These are phyloP conservation scores for Oscheius sp. DNA, from an alignment of 2,888 invertebrate genomes.

Conservation along the genomic window DNA sequence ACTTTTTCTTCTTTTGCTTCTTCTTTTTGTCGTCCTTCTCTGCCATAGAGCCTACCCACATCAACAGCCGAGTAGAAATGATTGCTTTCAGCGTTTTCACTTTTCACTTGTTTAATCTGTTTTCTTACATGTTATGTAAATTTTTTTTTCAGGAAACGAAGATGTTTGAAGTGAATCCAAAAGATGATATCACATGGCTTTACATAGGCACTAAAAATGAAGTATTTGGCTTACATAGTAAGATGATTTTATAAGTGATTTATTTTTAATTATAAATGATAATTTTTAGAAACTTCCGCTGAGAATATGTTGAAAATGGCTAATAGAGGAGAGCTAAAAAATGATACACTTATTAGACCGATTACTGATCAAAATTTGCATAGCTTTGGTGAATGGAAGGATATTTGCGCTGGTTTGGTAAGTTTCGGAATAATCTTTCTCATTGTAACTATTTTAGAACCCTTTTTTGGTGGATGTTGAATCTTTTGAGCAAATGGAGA, in stretches of 20 bases:
- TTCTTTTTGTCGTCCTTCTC: background rate
- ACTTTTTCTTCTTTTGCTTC: background rate
- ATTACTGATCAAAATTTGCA: background rate
- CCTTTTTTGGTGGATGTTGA: background rate
- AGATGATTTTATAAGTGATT: background rate
- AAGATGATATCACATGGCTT: background rate
- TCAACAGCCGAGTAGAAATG: background rate
- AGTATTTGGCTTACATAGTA: conserved; percentile 5
- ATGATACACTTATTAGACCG: conserved; percentile 5
- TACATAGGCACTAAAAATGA: background rate
- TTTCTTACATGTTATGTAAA: too few relatives aligned
- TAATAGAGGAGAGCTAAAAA: background rate
- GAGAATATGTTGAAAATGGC: background rate
- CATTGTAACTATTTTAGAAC: background rate
- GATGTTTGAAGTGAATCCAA: background rate
- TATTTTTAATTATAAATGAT: background rate
- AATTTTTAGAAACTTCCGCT: background rate
- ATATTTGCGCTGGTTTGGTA: conserved; percentile 1
- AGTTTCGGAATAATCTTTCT: background rate
- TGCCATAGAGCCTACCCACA: background rate
- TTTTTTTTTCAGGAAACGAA: too few relatives aligned
- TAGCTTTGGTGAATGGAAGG: background rate
- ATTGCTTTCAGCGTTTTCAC: background rate
- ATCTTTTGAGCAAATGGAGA: background rate
- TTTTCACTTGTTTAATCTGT: background rate